These are phyloP conservation scores for Diuraphis noxia DNA, from an alignment of 1,140 invertebrate genomes.

Conservation along the genomic window DNA sequence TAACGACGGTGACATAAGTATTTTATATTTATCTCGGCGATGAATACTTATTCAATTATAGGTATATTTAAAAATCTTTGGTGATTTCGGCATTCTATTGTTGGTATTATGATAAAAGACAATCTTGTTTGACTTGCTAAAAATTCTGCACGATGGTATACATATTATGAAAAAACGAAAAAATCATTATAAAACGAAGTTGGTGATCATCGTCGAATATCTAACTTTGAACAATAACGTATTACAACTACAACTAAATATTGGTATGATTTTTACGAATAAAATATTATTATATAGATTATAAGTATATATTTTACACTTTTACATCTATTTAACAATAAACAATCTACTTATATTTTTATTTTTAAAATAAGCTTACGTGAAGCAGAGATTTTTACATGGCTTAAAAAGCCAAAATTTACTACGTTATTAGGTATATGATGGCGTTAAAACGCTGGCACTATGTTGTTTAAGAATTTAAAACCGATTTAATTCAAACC, in stretches of 20 bases:
- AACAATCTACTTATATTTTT: no score
- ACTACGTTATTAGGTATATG: no score
- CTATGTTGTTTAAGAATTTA: no score
- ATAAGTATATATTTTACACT: background rate
- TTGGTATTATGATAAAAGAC: background rate
- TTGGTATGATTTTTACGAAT: background rate
- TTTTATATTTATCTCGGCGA: background rate
- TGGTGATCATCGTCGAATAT: background rate
- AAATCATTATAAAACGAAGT: background rate
- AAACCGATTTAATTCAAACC: no score
- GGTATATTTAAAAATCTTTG: background rate
- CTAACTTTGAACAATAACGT: background rate
- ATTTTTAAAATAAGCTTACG: no score
- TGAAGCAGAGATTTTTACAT: no score
- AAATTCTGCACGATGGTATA: background rate
- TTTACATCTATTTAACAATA: no score
- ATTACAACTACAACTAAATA: background rate
- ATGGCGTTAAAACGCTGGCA: no score
- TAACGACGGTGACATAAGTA: background rate
- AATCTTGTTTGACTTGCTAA: background rate
- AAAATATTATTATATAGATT: background rate
- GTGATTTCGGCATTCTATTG: background rate
- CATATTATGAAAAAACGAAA: background rate
- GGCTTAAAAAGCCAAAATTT: no score
- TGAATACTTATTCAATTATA: background rate